A percentile compares a stretch with the other conserved stretches of the same genome.
Evolutionary conservation across 1,140 invertebrate species (phyloP).

Genomic region (Berghia stephanieae): DNA sequence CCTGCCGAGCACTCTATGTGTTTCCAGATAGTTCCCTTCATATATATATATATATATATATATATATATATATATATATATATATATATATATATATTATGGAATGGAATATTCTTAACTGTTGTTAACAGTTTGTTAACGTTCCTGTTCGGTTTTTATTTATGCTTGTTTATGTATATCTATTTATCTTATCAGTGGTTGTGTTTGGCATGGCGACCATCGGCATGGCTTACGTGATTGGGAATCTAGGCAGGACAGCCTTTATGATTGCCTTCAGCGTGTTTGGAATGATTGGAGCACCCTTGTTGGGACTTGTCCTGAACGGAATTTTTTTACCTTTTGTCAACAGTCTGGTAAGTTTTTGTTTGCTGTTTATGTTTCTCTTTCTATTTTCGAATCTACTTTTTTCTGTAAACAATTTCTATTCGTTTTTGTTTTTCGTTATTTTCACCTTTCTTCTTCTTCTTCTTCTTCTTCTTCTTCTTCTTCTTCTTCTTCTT

Average conservation of each 20-base stretch:
- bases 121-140: neutral
- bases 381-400: too few relatives aligned
- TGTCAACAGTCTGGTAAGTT: conserved; percentile 51
- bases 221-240: conserved; percentile 50
- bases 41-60: too few relatives aligned
- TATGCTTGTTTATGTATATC: neutral
- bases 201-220: conserved; percentile 54
- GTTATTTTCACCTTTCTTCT: neutral
- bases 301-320: conserved; percentile 49
- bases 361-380: neutral
- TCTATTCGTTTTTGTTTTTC: neutral
- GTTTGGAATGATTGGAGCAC: conserved; percentile 60
- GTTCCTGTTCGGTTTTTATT: neutral
- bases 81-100: too few relatives aligned
- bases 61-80: too few relatives aligned
- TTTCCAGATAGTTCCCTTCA: too few relatives aligned
- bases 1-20: too few relatives aligned
- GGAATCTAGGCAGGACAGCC: conserved; percentile 49
- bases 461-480: neutral
- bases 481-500: neutral
- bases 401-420: neutral
- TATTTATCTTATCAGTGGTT: conserved; percentile 34
- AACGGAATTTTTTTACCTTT: conserved; percentile 57
- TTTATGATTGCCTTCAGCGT: conserved; percentile 56
- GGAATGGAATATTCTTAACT: neutral